Evolutionary conservation across 2,797 vertebrate species (phyloP).

Genomic region (Telmatherina bonti): DNA sequence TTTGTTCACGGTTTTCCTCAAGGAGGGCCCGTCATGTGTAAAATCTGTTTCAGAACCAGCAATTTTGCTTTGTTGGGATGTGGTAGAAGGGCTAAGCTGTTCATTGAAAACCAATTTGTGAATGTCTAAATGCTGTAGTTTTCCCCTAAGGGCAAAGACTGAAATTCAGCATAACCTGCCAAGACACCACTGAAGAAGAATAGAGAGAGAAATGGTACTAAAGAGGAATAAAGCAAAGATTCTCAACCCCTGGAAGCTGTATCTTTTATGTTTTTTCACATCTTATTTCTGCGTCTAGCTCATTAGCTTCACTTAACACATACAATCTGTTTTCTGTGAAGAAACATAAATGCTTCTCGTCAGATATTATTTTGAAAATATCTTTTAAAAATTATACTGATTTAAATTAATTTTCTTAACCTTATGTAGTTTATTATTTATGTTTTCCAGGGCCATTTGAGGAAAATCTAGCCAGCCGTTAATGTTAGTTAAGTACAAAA

Average conservation of each 20-base stretch:
- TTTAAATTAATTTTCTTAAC: conserved; percentile 24
- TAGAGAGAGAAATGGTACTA: conserved; percentile 66
- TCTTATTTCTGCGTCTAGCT: conserved; percentile 45
- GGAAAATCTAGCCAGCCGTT: conserved; percentile 55
- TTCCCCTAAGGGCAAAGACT: conserved; percentile 75
- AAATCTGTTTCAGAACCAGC: conserved; percentile 71
- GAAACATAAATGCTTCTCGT: conserved; percentile 42
- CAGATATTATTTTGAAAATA: conserved; percentile 27
- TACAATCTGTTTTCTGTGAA: conserved; percentile 40
- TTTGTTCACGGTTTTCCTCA: conserved; percentile 67
- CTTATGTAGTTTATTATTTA: conserved; percentile 47
- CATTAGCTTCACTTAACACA: conserved; percentile 53
- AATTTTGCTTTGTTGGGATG: conserved; percentile 66
- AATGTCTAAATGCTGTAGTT: conserved; percentile 76
- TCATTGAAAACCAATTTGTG: conserved; percentile 82
- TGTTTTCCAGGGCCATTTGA: conserved; percentile 48
- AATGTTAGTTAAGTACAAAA: conserved; percentile 74
- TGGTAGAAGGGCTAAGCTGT: conserved; percentile 70
- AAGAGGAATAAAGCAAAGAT: conserved; percentile 69
- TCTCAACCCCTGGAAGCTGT: conserved; percentile 59
- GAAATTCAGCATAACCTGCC: conserved; percentile 76
- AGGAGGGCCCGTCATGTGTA: conserved; percentile 74
- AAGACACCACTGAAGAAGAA: conserved; percentile 74
- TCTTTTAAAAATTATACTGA: conserved; percentile 35
- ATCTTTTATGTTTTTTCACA: conserved; percentile 44